Evolutionary conservation across 2,113 vertebrate genomes (phyloP).

Genomic region (Lamprologus ornatipinnis): DNA sequence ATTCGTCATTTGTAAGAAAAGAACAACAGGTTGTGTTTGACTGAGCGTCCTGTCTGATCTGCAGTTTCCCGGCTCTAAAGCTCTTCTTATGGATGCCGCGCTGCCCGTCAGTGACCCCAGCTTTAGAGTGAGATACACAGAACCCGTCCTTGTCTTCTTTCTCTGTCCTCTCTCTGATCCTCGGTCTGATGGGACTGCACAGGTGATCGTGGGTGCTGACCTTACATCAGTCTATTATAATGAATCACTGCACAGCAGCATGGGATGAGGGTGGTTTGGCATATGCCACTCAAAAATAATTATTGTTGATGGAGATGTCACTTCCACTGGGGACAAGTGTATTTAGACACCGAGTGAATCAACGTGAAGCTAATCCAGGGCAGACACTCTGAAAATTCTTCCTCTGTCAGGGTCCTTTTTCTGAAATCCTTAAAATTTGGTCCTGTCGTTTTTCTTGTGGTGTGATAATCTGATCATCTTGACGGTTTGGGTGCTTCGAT

Average conservation of each 20-base stretch:
- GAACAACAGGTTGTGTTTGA: background rate
- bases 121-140: slow-evolving; percentile 65
- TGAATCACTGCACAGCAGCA: background rate
- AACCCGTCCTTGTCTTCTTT: background rate
- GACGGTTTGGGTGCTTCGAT: background rate
- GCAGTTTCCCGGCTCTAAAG: slow-evolving; percentile 57
- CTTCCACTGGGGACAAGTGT: background rate
- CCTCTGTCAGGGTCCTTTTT: background rate
- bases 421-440: accelerated
- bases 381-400: background rate
- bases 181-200: background rate
- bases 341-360: background rate
- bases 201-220: background rate
- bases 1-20: background rate
- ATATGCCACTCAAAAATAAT: background rate
- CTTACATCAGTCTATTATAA: background rate
- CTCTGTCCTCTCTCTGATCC: background rate
- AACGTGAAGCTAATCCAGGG: background rate
- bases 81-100: slow-evolving; percentile 21
- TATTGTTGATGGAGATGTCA: background rate
- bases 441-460: background rate
- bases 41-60: slow-evolving; percentile 17
- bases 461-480: background rate
- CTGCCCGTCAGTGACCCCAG: slow-evolving; percentile 47
- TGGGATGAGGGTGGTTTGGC: background rate